Conservation (phyloP, 2,888 invertebrate species). For the Apodemia mormo region DNA sequence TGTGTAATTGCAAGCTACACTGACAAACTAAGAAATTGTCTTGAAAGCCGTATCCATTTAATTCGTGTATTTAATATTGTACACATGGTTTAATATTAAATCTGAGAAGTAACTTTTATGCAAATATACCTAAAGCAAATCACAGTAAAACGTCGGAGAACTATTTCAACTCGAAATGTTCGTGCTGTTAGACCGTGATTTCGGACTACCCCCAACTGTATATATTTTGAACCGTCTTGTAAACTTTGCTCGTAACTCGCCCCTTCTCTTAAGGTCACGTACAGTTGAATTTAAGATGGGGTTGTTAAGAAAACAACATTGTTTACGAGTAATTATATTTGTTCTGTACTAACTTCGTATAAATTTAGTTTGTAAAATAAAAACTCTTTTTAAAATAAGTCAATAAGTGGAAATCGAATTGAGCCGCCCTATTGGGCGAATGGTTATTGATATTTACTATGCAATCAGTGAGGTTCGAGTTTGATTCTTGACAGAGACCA, state of each 20-base stretch:
- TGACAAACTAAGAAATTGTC: no score
- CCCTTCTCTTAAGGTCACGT: constrained; percentile 66
- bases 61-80: no score
- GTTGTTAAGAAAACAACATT: constrained; percentile 16
- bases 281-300: constrained; percentile 34
- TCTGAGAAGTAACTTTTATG: neutral
- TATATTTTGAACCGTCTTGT: constrained; percentile 47
- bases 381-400: no score
- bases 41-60: no score
- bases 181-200: constrained; percentile 30
- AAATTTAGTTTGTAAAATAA: neutral
- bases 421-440: no score
- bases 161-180: constrained; percentile 12
- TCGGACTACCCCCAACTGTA: constrained; percentile 33
- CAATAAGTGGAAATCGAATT: no score
- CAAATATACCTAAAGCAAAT: constrained; percentile 1
- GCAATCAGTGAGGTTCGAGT: no score
- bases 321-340: constrained; percentile 13
- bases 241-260: constrained; percentile 67
- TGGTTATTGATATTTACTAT: no score
- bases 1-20: no score
- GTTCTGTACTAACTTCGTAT: constrained; percentile 1
- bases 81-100: neutral
- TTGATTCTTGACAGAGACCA: no score
- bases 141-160: constrained; percentile 2